Evolutionary conservation across 2,797 vertebrate species (phyloP), one percentile per base, ranked within the genome.

Genomic region (Gallirallus australis): DNA sequence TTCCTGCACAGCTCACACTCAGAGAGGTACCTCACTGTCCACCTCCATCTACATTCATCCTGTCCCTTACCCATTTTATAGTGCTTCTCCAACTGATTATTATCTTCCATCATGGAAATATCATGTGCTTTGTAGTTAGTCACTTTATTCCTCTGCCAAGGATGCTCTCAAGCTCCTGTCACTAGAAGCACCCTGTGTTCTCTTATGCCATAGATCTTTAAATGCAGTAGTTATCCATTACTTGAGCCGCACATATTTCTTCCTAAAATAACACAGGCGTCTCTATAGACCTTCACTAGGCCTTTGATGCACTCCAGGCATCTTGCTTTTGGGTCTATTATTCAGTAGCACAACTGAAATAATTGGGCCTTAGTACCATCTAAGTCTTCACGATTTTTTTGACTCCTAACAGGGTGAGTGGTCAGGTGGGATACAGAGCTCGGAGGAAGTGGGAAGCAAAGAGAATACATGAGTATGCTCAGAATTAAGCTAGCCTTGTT

Each of bases 221-320:
- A 95, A 90, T 73, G 66, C 77, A 86, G 81, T 27, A 79, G 90
- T 92, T 95, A 63, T 6, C 59, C 83, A 63, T 82, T 89, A 92
- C 83, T 90, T 78, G 69, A 80, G 88, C 88, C 37, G 61, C 82
- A 91, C 37, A 48, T 89, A 93, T 93, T 93, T 95, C 86, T 93
- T 77, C 73, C 73, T 89, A 84, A 94, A 96, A 95, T 94, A 95
- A 89, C 88, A 73, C 73, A 84, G 86, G 70, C 3, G 0, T 96
- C 86, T 93, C 90, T 89, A 37, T 31, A 94, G 92, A 84, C 83
- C 66, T 95, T 96, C 73, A 45, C 73, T n/a, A 84, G 81, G 94
- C 56, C 86, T 97, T 96, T 96, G 95, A 96, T 92, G 92, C 83
- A 77, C 90, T 82, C 81, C 94, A 97, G 92, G 93, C 83, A 76